These are phyloP conservation scores for Aramus guarauna DNA, from an alignment of 2,113 vertebrate genomes.

Conservation along the genomic window DNA sequence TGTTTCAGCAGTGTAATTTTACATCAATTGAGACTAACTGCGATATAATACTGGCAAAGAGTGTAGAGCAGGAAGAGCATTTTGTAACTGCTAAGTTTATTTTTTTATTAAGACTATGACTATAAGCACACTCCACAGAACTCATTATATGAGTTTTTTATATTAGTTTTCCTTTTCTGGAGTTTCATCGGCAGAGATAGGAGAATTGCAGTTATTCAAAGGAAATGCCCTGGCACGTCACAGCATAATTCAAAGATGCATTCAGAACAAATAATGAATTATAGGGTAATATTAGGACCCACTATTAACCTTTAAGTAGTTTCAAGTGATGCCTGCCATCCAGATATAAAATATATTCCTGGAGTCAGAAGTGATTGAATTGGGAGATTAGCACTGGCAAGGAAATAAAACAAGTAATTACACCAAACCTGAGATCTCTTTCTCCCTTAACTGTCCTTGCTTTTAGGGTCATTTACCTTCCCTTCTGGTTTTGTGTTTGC, in stretches of 20 bases:
- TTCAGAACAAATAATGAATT: neutral
- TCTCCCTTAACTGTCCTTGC: neutral
- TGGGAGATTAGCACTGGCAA: neutral
- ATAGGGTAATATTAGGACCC: neutral
- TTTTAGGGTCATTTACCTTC: neutral
- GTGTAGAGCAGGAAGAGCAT: neutral
- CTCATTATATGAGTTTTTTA: too few species aligned
- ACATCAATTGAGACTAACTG: neutral
- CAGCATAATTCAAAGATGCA: neutral
- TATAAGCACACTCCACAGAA: neutral
- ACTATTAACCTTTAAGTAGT: neutral
- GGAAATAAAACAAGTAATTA: neutral
- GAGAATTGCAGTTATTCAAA: neutral
- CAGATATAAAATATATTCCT: neutral
- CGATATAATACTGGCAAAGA: neutral
- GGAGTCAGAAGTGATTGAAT: neutral
- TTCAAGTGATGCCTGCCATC: neutral
- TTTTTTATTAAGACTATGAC: neutral
- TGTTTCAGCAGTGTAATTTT: neutral
- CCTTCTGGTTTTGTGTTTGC: constrained; percentile 43
- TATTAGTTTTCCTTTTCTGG: neutral
- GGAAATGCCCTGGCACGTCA: neutral
- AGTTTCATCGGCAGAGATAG: neutral
- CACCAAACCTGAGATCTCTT: neutral
- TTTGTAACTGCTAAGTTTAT: neutral